These are phyloP conservation scores for Chloroceryle amazona DNA, from an alignment of 2,797 vertebrate species.

Conservation along the genomic window DNA sequence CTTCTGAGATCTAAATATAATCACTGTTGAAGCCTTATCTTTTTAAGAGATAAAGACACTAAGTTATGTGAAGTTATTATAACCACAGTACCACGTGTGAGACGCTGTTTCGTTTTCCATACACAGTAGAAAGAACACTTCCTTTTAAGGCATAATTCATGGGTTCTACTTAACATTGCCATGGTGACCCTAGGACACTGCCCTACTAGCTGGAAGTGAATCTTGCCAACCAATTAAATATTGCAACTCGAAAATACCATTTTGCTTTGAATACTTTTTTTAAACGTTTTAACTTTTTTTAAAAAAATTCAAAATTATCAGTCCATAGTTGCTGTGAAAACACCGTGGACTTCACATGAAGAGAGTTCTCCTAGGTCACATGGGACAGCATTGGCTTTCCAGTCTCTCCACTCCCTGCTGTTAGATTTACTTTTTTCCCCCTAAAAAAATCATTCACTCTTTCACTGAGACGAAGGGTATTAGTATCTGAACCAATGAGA, in stretches of 20 bases:
- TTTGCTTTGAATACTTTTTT: neutral
- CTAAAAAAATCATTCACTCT: neutral
- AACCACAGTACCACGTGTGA: neutral
- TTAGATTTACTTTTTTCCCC: neutral
- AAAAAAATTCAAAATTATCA: neutral
- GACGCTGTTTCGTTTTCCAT: neutral
- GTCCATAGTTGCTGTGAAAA: neutral
- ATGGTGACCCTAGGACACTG: neutral
- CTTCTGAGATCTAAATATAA: neutral
- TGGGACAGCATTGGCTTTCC: neutral
- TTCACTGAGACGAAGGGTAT: neutral
- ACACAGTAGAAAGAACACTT: neutral
- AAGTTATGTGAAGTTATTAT: neutral
- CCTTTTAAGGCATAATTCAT: constrained; percentile 22
- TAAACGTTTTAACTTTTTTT: no score
- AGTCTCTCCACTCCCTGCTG: neutral
- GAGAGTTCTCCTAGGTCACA: neutral
- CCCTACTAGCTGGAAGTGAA: neutral
- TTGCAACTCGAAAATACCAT: neutral
- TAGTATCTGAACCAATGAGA: neutral
- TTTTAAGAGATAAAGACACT: neutral
- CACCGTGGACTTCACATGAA: neutral
- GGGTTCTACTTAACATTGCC: neutral
- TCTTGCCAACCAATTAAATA: neutral
- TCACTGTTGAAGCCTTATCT: neutral